Percentiles rank a stretch among this genome's conserved stretches.
Evolutionary conservation across 2,113 vertebrate genomes (phyloP).

Genomic region (Brachyhypopomus gauderio): DNA sequence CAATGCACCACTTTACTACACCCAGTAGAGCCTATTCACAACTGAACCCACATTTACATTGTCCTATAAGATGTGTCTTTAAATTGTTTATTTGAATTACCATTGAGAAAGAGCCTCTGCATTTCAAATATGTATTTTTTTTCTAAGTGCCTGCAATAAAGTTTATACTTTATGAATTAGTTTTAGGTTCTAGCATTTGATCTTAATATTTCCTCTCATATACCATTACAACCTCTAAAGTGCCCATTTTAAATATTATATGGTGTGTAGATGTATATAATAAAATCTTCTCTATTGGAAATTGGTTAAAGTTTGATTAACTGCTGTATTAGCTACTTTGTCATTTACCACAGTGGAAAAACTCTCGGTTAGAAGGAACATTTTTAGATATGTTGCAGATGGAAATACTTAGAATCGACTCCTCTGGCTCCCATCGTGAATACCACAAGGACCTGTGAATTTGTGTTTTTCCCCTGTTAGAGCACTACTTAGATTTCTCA

Average conservation of each 20-base stretch:
- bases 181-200: background rate
- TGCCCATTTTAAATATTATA: constrained; percentile 14
- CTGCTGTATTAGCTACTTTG: constrained; percentile 32
- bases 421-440: constrained; percentile 45
- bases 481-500: constrained; percentile 42
- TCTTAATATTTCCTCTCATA: background rate
- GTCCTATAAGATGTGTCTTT: background rate
- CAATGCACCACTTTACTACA: constrained; percentile 6
- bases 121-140: background rate
- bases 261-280: constrained; percentile 15
- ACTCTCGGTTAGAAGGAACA: constrained; percentile 26
- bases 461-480: constrained; percentile 33
- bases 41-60: background rate
- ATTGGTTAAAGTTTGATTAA: constrained; percentile 38
- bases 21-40: background rate
- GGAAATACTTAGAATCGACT: constrained; percentile 52
- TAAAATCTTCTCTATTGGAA: constrained; percentile 31
- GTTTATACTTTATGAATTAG: background rate
- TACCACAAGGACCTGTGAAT: constrained; percentile 52
- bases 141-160: background rate
- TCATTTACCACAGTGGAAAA: constrained; percentile 46
- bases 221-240: constrained; percentile 3
- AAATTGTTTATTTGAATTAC: background rate
- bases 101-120: background rate
- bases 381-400: constrained; percentile 49